A percentile compares a stretch with the other conserved stretches of the same genome.
phyloP scores from a whole-genome alignment of 2,888 invertebrate genomes.

The Asteroscopus sphinx region DNA sequence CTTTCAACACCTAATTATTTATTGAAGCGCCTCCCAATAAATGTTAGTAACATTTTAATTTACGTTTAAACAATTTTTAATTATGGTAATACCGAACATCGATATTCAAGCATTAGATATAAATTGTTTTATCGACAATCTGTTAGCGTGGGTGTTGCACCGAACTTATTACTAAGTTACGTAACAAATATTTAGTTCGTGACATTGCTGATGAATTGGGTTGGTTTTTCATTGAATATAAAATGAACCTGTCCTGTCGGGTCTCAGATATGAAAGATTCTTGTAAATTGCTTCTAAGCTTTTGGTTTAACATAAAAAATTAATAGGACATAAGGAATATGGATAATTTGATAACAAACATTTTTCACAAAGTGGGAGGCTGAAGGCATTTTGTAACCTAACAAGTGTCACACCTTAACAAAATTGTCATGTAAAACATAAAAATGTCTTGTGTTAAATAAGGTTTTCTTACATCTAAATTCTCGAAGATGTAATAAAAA shows the following conservation, averaged over 20 bases:
- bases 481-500: too few species aligned
- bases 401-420: too few species aligned
- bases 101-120: slow-evolving; percentile 50
- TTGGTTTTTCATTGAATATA: slow-evolving; percentile 12
- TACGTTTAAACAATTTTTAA: slow-evolving; percentile 55
- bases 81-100: slow-evolving; percentile 57
- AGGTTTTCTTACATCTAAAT: too few species aligned
- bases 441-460: too few species aligned
- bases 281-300: background rate
- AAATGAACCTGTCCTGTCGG: background rate
- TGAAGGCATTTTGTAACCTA: too few species aligned
- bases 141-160: slow-evolving; percentile 55
- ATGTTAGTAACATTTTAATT: slow-evolving; percentile 57
- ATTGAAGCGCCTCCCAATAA: slow-evolving; percentile 44
- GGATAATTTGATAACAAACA: too few species aligned
- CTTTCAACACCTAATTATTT: slow-evolving; percentile 53
- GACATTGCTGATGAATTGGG: slow-evolving; percentile 51
- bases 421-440: too few species aligned
- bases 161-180: slow-evolving; percentile 43
- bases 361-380: too few species aligned
- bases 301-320: too few species aligned
- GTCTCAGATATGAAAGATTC: background rate
- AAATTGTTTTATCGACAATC: slow-evolving; percentile 66
- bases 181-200: slow-evolving; percentile 52
- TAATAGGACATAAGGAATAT: too few species aligned